A percentile compares a stretch with the other conserved stretches of the same genome.
Evolutionary conservation across 2,113 vertebrate species (phyloP).

Genomic region (Entomyzon cyanotis): DNA sequence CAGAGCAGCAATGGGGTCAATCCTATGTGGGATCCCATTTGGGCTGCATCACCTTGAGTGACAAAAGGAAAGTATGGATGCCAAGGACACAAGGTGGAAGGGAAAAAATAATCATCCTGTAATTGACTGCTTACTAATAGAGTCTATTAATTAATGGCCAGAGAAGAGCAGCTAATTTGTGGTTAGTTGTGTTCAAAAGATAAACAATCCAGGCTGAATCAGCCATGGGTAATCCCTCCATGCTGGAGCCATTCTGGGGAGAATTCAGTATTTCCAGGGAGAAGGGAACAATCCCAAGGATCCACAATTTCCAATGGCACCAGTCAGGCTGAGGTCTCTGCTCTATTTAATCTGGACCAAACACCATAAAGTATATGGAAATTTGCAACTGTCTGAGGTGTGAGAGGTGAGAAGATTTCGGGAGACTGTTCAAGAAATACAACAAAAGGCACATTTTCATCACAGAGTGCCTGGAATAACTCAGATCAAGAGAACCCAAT

Average conservation of each 20-base stretch:
- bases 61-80: not conserved
- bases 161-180: slow-evolving; percentile 66
- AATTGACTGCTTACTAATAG: slow-evolving; percentile 68
- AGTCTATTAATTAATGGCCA: slow-evolving; percentile 66
- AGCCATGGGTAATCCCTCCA: not conserved
- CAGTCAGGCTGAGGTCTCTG: not conserved
- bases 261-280: not conserved
- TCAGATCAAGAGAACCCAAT: not conserved
- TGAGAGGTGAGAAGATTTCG: not conserved
- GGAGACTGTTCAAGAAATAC: not conserved
- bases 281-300: not conserved
- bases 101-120: slow-evolving; percentile 46
- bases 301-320: not conserved
- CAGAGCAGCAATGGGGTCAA: not conserved
- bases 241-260: not conserved
- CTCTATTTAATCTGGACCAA: not conserved
- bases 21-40: rapidly evolving
- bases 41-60: not conserved
- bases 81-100: not conserved
- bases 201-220: slow-evolving; percentile 56
- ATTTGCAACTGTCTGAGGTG: not conserved
- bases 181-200: slow-evolving; percentile 70
- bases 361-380: not conserved
- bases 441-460: not conserved
- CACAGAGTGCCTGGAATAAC: not conserved